Conservation (phyloP, 92 coral and sea anemone genomes). For the Micromussa lordhowensis region DNA sequence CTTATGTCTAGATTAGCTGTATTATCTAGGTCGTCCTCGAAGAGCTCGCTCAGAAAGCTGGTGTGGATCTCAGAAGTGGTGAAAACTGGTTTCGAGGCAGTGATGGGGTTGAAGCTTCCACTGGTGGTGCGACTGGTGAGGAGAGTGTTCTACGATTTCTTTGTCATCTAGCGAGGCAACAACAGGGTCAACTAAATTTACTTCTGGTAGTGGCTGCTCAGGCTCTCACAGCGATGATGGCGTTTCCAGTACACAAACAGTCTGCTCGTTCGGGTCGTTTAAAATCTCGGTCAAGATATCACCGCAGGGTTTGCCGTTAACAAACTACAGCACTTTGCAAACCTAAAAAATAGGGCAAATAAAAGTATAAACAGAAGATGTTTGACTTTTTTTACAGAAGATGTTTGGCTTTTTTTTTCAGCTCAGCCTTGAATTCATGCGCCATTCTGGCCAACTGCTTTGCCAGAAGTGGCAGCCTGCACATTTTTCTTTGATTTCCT, state of each 20-base stretch:
- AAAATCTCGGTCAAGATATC: neutral
- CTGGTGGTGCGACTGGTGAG: neutral
- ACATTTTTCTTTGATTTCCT: too few species aligned
- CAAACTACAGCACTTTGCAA: neutral
- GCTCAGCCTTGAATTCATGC: too few species aligned
- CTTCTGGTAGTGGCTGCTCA: neutral
- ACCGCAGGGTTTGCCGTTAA: neutral
- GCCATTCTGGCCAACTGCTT: too few species aligned
- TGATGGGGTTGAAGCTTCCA: neutral
- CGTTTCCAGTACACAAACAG: neutral
- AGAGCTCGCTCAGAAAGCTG: neutral
- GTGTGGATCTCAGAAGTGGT: neutral
- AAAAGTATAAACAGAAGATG: too few species aligned
- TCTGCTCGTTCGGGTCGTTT: neutral
- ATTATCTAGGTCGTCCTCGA: neutral
- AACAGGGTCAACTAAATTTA: neutral
- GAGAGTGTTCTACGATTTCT: neutral
- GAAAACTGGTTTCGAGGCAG: neutral
- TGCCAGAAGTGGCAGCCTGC: too few species aligned
- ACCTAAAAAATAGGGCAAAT: neutral
- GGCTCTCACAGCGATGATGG: neutral
- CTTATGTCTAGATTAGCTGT: neutral
- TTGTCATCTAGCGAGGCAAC: neutral
- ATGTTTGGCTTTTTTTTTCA: too few species aligned
- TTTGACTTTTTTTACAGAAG: too few species aligned